These are phyloP conservation scores for Notolepis coatsorum DNA, from an alignment of 2,797 vertebrate genomes.

Conservation along the genomic window DNA sequence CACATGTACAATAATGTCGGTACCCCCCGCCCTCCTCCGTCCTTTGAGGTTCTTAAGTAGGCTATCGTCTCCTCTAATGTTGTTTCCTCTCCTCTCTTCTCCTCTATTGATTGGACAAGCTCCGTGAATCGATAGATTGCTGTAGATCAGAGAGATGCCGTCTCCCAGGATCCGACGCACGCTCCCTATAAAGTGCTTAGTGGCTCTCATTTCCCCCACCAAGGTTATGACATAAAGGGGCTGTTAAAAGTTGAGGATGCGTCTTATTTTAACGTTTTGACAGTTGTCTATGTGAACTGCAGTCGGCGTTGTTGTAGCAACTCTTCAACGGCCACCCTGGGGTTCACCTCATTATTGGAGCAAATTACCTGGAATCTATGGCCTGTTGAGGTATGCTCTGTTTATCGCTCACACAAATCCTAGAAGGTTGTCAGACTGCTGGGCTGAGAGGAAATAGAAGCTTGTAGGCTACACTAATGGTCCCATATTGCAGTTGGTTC, in stretches of 20 bases:
- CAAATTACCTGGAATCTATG: slow-evolving; percentile 76
- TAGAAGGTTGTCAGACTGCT: slow-evolving; percentile 71
- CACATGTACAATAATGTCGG: slow-evolving; percentile 41
- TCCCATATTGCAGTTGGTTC: slow-evolving; percentile 54
- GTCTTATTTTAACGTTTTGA: slow-evolving; percentile 79
- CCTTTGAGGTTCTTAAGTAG: slow-evolving; percentile 70
- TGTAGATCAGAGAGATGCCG: slow-evolving; percentile 77
- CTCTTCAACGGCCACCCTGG: slow-evolving; percentile 46
- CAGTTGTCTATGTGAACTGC: slow-evolving; percentile 76
- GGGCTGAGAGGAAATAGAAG: slow-evolving; percentile 55
- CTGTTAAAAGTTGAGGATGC: slow-evolving; percentile 69
- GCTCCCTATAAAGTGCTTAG: slow-evolving; percentile 55
- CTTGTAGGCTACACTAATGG: slow-evolving; percentile 74
- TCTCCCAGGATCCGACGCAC: slow-evolving; percentile 61
- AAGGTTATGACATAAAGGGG: slow-evolving; percentile 72
- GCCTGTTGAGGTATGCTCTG: slow-evolving; percentile 34
- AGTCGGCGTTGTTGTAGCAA: slow-evolving; percentile 60
- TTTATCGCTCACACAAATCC: slow-evolving; percentile 77
- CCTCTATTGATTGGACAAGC: slow-evolving; percentile 78
- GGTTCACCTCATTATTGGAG: slow-evolving; percentile 75
- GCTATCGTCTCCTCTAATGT: slow-evolving; percentile 78
- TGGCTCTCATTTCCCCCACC: slow-evolving; percentile 55
- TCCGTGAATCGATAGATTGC: slow-evolving; percentile 77
- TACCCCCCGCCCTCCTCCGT: not conserved
- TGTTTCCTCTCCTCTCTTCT: slow-evolving; percentile 74